Percentiles rank a stretch among this genome's conserved stretches.
Evolutionary conservation across 2,888 invertebrate genomes (phyloP).

Genomic region (Onchidella celtica): DNA sequence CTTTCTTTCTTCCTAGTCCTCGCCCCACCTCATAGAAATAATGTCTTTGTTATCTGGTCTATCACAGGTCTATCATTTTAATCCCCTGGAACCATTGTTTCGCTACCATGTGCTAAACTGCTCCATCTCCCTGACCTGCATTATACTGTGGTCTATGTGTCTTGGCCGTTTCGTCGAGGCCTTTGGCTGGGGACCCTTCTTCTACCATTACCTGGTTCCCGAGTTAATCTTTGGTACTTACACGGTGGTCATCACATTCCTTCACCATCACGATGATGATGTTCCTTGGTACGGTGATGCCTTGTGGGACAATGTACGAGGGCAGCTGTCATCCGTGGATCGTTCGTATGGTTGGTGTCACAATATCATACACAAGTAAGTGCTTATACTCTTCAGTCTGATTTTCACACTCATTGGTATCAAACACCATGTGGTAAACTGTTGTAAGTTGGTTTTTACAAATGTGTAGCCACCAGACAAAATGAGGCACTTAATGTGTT

Average conservation of each 20-base stretch:
- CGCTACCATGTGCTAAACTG: slow-evolving; percentile 62
- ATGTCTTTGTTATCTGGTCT: too few relatives aligned
- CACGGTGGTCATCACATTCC: slow-evolving; percentile 75
- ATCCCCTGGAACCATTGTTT: slow-evolving; percentile 61
- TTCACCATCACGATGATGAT: slow-evolving; percentile 77
- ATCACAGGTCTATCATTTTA: slow-evolving; percentile 52
- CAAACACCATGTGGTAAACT: too few relatives aligned
- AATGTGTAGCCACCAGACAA: too few relatives aligned
- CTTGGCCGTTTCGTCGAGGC: slow-evolving; percentile 59
- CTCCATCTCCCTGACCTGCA: slow-evolving; percentile 58
- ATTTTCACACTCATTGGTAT: too few relatives aligned
- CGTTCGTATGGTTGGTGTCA: slow-evolving; percentile 77
- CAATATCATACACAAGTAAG: slow-evolving; percentile 69
- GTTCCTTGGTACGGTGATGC: slow-evolving; percentile 76
- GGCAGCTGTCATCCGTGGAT: slow-evolving; percentile 77
- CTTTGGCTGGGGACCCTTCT: slow-evolving; percentile 62
- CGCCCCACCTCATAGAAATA: too few relatives aligned
- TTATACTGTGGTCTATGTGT: slow-evolving; percentile 60
- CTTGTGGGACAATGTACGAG: slow-evolving; percentile 76
- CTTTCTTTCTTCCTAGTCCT: too few relatives aligned
- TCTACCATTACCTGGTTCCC: slow-evolving; percentile 71
- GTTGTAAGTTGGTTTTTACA: too few relatives aligned
- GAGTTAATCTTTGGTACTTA: slow-evolving; percentile 73
- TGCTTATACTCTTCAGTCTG: not conserved
- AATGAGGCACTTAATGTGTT: too few relatives aligned